These are phyloP conservation scores for Thamnophis elegans DNA, from an alignment of 2,797 vertebrate species.

Conservation along the genomic window DNA sequence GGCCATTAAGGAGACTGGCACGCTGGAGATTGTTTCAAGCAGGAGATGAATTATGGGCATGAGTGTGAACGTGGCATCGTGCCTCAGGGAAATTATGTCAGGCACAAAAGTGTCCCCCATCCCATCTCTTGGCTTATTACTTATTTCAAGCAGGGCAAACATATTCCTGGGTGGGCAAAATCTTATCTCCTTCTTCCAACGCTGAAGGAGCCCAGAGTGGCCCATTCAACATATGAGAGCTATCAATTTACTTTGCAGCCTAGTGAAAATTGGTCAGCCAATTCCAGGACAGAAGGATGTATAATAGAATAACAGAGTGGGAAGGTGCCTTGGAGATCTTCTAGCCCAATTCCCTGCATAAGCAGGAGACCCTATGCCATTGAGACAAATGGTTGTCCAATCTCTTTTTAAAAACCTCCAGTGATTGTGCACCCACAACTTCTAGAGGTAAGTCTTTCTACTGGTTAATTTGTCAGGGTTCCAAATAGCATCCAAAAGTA, in stretches of 20 bases:
- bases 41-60: slow-evolving; percentile 76
- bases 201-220: slow-evolving; percentile 3
- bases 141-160: background rate
- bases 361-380: background rate
- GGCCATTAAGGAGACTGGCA: slow-evolving; percentile 86
- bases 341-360: background rate
- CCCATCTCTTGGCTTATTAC: slow-evolving; percentile 41
- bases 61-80: slow-evolving; percentile 67
- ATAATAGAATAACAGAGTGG: background rate
- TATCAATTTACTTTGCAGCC: slow-evolving; percentile 19
- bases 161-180: background rate
- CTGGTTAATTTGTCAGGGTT: background rate
- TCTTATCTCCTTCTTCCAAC: slow-evolving; percentile 8
- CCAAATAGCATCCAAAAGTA: too few relatives aligned
- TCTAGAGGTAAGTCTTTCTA: background rate
- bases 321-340: background rate
- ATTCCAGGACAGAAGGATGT: background rate
- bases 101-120: slow-evolving; percentile 65
- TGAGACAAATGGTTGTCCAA: background rate
- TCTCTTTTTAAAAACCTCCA: background rate
- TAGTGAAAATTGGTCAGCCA: background rate
- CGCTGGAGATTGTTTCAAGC: slow-evolving; percentile 77
- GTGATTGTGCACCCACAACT: background rate
- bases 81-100: slow-evolving; percentile 76
- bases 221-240: slow-evolving; percentile 18